Evolutionary conservation across 2,888 invertebrate species (phyloP), one percentile per base, ranked within the genome.

Genomic region (Drepanosiphum platanoidis): DNA sequence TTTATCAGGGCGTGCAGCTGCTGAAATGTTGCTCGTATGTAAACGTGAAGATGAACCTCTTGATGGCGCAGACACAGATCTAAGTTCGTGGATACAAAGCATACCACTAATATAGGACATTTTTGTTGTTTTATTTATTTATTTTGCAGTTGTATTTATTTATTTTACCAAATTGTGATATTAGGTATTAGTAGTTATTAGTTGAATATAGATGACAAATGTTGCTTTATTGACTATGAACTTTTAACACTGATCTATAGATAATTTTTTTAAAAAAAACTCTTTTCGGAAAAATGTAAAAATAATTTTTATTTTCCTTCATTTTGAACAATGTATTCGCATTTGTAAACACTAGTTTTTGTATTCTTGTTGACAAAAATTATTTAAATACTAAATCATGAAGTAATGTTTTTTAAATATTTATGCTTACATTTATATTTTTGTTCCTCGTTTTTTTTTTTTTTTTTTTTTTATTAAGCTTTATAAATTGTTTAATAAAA

Each of bases 21-120:
- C 96, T 68, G 94, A 95, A 89, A 91, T 93, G 80, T 89, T 96
- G 72, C 89, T 95, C 78, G 91, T 92, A 22, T 82, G 86, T 27
- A 72, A 87, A 70, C 75, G 75, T 46, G 84, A 87, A 75, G 70
- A 86, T 7, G 86, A 93, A 89, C 92, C 93, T 64, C 90, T 95
- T 87, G 94, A 94, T 88, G 94, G 95, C 88, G 92, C 93, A 71
- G 94, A 93, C 84, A 93, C 94, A n/a, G 96, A 96, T 89, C 91
- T 96, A 86, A 95, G 94, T 89, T 93, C 95, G 46, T 96, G 96
- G 96, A 95, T 96, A 89, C 95, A 95, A 91, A 95, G 96, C 87
- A 95, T 96, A 89, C 93, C 94, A 86, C 91, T 96, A 88, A 94
- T 94, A 88, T 93, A 87, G 70, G 32, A 30, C 7, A 52, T 46